Evolutionary conservation across 2,888 invertebrate species (phyloP).

Genomic region (Erebia ligea): DNA sequence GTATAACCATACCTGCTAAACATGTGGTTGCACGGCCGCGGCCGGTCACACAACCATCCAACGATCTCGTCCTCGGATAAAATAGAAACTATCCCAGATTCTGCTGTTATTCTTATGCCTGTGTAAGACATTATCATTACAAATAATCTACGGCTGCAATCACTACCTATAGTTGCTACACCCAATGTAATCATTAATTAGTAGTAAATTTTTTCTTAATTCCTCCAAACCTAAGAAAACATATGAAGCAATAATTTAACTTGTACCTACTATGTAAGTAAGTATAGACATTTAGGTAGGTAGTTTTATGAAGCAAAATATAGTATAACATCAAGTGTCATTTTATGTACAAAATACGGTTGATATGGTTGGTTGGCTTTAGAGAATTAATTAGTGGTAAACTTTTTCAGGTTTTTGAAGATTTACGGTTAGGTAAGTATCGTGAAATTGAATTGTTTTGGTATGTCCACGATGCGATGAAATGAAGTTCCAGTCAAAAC

Average conservation of each 20-base stretch:
- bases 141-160: not conserved
- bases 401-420: no score
- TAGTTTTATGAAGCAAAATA: not conserved
- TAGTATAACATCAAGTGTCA: not conserved
- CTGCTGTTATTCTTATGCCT: not conserved
- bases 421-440: no score
- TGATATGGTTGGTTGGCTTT: not conserved
- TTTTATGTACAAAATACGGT: not conserved
- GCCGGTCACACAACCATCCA: constrained; percentile 59
- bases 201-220: no score
- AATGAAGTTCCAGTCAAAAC: no score
- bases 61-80: constrained; percentile 34
- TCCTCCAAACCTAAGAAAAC: not conserved
- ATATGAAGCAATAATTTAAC: not conserved
- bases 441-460: no score
- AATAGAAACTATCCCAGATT: constrained; percentile 14
- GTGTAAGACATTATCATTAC: not conserved
- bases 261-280: not conserved
- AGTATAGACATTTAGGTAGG: not conserved
- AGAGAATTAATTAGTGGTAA: not conserved
- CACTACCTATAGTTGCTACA: not conserved
- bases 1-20: constrained; percentile 51
- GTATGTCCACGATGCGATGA: no score
- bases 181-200: not conserved
- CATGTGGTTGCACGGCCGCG: constrained; percentile 56